Evolutionary conservation across 2,888 invertebrate genomes (phyloP).

Genomic region (Spisula subtruncata): DNA sequence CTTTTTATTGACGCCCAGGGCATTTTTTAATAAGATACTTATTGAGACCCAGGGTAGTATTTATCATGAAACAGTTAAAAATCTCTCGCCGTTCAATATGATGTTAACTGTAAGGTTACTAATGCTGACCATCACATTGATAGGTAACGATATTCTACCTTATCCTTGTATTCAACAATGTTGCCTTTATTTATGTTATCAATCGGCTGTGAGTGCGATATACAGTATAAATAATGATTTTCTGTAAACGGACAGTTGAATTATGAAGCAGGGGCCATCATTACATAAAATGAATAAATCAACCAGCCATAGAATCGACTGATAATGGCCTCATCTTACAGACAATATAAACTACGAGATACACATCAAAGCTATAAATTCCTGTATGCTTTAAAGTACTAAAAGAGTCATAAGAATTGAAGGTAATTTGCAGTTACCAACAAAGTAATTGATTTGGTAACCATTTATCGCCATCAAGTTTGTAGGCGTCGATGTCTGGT

Average conservation of each 20-base stretch:
- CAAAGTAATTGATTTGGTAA: not conserved
- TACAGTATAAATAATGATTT: not conserved
- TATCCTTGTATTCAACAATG: too few relatives aligned
- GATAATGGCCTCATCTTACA: not conserved
- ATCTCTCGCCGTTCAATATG: too few relatives aligned
- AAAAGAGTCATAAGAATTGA: not conserved
- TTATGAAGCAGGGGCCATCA: not conserved
- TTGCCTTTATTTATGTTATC: too few relatives aligned
- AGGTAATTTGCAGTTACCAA: not conserved
- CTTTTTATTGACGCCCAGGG: too few relatives aligned
- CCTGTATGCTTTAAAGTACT: not conserved
- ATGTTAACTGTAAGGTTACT: too few relatives aligned
- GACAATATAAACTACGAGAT: not conserved
- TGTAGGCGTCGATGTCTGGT: not conserved
- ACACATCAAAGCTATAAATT: not conserved
- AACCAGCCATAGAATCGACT: not conserved
- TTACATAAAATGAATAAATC: not conserved
- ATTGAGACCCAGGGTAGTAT: too few relatives aligned
- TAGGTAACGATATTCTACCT: too few relatives aligned
- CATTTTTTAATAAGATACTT: too few relatives aligned
- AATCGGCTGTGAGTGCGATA: too few relatives aligned
- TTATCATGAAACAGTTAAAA: too few relatives aligned
- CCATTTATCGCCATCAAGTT: not conserved
- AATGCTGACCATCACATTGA: too few relatives aligned
- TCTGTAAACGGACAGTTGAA: not conserved